Percentiles rank a stretch among this genome's conserved stretches.
These are phyloP conservation scores for Priocnemis perturbator DNA, from an alignment of 2,888 invertebrate genomes.

Conservation along the genomic window DNA sequence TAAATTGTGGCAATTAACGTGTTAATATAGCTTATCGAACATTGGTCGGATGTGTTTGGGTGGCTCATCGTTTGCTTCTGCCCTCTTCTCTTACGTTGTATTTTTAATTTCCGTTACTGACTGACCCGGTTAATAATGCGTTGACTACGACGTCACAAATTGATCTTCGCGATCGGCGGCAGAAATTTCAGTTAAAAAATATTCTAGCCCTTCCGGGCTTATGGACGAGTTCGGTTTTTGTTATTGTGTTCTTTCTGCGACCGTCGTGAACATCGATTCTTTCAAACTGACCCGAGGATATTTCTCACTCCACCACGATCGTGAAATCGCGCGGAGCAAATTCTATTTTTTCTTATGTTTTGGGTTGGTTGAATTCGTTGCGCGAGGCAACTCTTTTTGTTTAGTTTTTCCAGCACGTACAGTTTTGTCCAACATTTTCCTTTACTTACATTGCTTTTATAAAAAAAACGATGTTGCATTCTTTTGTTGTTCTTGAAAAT, in stretches of 20 bases:
- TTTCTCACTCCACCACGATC: slow-evolving; percentile 11
- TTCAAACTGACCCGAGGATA: slow-evolving; percentile 15
- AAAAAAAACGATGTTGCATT: too few species aligned
- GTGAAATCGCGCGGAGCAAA: too few species aligned
- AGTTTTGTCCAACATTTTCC: too few species aligned
- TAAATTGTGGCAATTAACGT: neutral
- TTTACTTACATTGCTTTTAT: too few species aligned
- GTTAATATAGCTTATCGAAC: neutral
- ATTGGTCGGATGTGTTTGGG: too few species aligned
- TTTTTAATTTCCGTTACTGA: too few species aligned
- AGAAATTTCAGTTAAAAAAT: slow-evolving; percentile 51
- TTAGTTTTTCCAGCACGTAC: too few species aligned
- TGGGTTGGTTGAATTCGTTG: too few species aligned
- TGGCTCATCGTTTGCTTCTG: neutral
- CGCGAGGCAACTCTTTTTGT: too few species aligned
- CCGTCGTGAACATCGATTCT: slow-evolving; percentile 16
- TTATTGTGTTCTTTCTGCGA: slow-evolving; percentile 38
- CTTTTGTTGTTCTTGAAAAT: too few species aligned
- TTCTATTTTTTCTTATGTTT: too few species aligned
- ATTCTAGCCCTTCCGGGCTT: slow-evolving; percentile 35
- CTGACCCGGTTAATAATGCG: slow-evolving; percentile 17
- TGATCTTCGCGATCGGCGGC: slow-evolving; percentile 46
- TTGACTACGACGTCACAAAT: neutral
- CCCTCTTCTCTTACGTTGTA: slow-evolving; percentile 3
- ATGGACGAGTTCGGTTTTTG: slow-evolving; percentile 19